phyloP scores from a whole-genome alignment of 2,113 vertebrate genomes.

The Empidonax alnorum region DNA sequence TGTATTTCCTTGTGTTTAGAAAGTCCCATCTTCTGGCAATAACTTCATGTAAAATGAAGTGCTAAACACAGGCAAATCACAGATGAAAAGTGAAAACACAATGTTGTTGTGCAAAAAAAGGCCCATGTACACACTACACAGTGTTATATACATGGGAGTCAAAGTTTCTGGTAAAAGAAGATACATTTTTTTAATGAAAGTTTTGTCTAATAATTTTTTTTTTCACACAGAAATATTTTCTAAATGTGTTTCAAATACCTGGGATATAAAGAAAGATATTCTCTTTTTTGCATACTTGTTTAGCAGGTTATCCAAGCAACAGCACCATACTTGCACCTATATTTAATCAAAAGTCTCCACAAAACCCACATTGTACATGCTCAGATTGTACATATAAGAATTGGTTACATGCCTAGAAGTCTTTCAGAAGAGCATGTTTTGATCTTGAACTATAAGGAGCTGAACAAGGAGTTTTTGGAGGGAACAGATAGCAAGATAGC shows the following conservation, averaged over 20 bases:
- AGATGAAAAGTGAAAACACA: not conserved
- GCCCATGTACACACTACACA: not conserved
- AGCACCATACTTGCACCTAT: not conserved
- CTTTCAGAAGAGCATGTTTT: not conserved
- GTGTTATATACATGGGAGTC: not conserved
- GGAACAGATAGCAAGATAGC: not conserved
- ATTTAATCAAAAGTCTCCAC: not conserved
- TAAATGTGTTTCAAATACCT: not conserved
- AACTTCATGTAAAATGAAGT: not conserved
- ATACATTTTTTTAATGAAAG: not conserved
- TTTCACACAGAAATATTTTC: not conserved
- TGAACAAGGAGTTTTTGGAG: not conserved
- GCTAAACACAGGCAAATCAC: not conserved
- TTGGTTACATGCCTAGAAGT: not conserved
- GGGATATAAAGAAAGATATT: not conserved
- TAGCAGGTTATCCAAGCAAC: not conserved
- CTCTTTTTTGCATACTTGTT: not conserved
- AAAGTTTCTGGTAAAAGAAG: not conserved
- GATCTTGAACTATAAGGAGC: not conserved
- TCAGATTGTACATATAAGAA: not conserved
- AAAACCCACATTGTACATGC: not conserved
- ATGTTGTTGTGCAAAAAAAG: not conserved
- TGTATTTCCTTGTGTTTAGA: not conserved
- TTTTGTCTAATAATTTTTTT: not conserved
- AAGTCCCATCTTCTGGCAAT: not conserved